Evolutionary conservation across 2,797 vertebrate genomes (phyloP).

Genomic region (Pipistrellus nathusii): DNA sequence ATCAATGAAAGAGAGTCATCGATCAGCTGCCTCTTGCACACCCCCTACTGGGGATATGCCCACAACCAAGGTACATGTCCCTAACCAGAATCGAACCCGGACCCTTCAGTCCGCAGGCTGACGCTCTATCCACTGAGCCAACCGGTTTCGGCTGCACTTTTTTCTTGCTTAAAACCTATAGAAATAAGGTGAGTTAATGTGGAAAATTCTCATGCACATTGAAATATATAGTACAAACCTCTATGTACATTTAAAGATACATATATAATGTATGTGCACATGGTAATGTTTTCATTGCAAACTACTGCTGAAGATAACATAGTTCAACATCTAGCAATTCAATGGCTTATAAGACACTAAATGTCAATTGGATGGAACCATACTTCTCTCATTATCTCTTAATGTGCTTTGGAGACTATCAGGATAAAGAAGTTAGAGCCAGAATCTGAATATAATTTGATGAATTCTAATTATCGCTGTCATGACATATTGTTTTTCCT

Average conservation of each 20-base stretch:
- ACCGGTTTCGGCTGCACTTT: neutral
- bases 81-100: too few species aligned
- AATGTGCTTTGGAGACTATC: constrained; percentile 48
- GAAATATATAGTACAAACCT: neutral
- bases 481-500: constrained; percentile 43
- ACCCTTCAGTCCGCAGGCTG: too few species aligned
- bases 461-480: constrained; percentile 41
- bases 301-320: neutral
- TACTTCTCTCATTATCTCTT: constrained; percentile 48
- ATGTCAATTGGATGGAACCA: neutral
- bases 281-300: neutral
- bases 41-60: too few species aligned
- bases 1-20: too few species aligned
- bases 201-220: neutral
- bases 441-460: constrained; percentile 51
- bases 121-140: too few species aligned
- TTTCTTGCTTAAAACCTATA: neutral
- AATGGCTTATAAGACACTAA: neutral
- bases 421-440: constrained; percentile 38
- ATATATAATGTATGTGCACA: neutral
- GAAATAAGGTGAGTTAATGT: neutral
- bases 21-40: too few species aligned
- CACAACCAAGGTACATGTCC: too few species aligned
- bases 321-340: neutral
- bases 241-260: neutral